phyloP scores from a whole-genome alignment of 2,113 vertebrate species.

The Hypocryptadius cinnamomeus region DNA sequence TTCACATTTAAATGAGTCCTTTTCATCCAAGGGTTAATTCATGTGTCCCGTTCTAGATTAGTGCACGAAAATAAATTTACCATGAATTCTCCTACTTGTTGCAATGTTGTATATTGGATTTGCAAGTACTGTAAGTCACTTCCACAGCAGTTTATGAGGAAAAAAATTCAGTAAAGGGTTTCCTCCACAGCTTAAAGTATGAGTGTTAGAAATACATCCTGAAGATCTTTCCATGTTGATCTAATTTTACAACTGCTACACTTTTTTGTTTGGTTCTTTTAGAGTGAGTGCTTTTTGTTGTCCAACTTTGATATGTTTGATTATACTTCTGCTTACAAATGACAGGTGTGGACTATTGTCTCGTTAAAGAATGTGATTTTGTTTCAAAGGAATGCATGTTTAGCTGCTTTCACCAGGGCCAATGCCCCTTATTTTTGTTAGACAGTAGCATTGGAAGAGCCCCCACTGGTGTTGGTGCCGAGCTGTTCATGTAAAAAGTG shows the following conservation, averaged over 20 bases:
- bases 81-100: neutral
- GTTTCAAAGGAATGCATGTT: neutral
- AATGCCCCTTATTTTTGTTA: neutral
- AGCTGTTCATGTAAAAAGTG: neutral
- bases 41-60: neutral
- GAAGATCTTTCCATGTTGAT: neutral
- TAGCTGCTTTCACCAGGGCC: neutral
- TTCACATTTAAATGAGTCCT: neutral
- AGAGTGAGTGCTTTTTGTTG: neutral
- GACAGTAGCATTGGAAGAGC: neutral
- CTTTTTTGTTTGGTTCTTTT: neutral
- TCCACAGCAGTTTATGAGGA: neutral
- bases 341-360: neutral
- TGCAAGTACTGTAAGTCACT: neutral
- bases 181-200: neutral
- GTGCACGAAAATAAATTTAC: neutral
- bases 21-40: neutral
- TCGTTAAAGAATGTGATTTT: neutral
- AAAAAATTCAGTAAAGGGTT: neutral
- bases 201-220: neutral
- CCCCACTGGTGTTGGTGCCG: constrained; percentile 42
- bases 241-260: neutral
- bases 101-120: neutral
- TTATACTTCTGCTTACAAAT: neutral
- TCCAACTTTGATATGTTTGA: neutral